Evolutionary conservation across 2,797 vertebrate species (phyloP).

Genomic region (Jordanella pulchra): DNA sequence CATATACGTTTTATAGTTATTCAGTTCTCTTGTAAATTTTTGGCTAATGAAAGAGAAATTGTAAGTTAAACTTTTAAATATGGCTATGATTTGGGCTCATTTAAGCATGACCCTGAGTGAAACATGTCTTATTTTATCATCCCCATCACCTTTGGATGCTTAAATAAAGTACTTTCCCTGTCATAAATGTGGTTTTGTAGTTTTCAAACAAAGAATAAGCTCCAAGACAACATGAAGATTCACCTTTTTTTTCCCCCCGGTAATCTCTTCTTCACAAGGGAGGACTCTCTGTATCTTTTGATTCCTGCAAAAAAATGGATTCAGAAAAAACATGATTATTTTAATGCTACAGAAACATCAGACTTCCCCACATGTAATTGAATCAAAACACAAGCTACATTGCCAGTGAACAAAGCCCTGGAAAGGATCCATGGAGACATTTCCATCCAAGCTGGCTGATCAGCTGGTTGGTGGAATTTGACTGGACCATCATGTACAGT

Average conservation of each 20-base stretch:
- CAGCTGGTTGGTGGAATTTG: constrained; percentile 55
- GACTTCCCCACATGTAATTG: constrained; percentile 69
- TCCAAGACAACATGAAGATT: background rate
- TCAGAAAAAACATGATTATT: constrained; percentile 58
- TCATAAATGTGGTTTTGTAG: background rate
- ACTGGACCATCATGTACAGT: constrained; percentile 52
- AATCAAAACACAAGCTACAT: constrained; percentile 67
- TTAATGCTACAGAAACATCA: constrained; percentile 51
- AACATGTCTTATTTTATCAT: background rate
- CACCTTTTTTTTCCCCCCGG: constrained; percentile 10
- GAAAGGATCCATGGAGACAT: constrained; percentile 44
- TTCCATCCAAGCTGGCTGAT: constrained; percentile 51
- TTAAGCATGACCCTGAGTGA: background rate
- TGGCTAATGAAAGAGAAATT: background rate
- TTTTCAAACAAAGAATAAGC: background rate
- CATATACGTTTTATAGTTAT: background rate
- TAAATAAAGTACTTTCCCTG: background rate
- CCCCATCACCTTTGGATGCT: background rate
- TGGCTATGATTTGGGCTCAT: background rate
- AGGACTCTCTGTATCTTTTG: constrained; percentile 11
- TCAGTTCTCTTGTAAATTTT: background rate
- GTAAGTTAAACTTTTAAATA: background rate
- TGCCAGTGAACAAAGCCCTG: constrained; percentile 48
- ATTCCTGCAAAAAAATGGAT: constrained; percentile 27
- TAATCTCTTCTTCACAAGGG: constrained; percentile 7